Evolutionary conservation across 2,113 vertebrate species (phyloP).

Genomic region (Arenaria interpres): DNA sequence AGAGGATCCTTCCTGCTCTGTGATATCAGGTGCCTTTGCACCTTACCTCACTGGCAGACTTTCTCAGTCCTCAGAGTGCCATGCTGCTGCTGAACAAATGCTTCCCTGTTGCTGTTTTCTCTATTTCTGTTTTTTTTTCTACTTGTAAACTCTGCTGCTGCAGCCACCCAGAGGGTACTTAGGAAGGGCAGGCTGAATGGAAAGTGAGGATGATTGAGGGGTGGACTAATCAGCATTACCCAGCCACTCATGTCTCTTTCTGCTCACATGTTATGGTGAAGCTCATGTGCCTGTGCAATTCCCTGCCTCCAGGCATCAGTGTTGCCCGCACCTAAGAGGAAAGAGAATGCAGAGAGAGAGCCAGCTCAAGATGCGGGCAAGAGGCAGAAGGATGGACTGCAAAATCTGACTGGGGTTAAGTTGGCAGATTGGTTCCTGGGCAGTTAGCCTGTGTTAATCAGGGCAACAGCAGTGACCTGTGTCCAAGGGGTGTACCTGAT

Average conservation of each 20-base stretch:
- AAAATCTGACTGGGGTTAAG: not conserved
- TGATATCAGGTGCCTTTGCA: not conserved
- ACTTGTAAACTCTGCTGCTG: not conserved
- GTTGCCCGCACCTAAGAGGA: not conserved
- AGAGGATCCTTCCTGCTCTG: not conserved
- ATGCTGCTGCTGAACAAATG: not conserved
- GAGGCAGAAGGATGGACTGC: not conserved
- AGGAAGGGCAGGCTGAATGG: not conserved
- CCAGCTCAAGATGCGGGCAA: not conserved
- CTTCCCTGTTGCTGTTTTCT: not conserved
- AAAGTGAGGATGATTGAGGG: not conserved
- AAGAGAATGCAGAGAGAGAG: not conserved
- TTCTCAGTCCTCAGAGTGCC: not conserved
- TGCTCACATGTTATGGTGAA: not conserved
- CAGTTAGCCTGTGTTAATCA: not conserved
- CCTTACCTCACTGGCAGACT: not conserved
- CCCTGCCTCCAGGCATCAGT: not conserved
- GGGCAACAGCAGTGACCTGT: not conserved
- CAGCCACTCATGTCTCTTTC: rapidly evolving
- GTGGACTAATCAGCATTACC: not conserved
- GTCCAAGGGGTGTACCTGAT: not conserved
- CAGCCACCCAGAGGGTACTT: not conserved
- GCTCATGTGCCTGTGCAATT: not conserved
- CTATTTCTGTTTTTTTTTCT: not conserved
- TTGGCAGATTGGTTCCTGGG: not conserved